phyloP scores from a whole-genome alignment of 2,888 invertebrate species.

The Synanthedon tipuliformis region DNA sequence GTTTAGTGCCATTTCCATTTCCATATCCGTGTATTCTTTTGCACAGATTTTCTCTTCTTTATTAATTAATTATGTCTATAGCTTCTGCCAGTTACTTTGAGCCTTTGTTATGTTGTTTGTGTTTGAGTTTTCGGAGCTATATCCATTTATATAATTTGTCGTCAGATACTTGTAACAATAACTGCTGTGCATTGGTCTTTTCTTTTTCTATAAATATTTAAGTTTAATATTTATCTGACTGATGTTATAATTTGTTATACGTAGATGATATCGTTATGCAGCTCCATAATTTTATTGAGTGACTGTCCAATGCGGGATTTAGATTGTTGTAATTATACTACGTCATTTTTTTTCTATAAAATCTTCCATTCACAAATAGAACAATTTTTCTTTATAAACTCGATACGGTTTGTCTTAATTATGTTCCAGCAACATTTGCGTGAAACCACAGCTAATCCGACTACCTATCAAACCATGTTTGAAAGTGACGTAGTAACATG shows the following conservation, averaged over 20 bases:
- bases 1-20: constrained; percentile 24
- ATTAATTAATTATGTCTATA: constrained; percentile 19
- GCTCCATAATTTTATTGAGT: constrained; percentile 27
- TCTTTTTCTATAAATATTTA: no score
- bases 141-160: constrained; percentile 25
- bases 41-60: constrained; percentile 17
- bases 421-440: no score
- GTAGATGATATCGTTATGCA: constrained; percentile 7
- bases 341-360: constrained; percentile 19
- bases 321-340: constrained; percentile 36
- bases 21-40: constrained; percentile 21
- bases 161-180: neutral
- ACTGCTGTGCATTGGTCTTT: no score
- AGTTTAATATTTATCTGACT: no score
- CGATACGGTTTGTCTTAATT: no score
- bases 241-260: neutral
- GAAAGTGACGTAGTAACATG: constrained; percentile 36
- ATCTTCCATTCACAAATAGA: neutral
- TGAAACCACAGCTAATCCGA: no score
- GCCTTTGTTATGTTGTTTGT: constrained; percentile 38
- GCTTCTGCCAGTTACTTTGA: constrained; percentile 31
- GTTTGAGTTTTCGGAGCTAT: constrained; percentile 34
- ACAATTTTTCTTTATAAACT: neutral
- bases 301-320: constrained; percentile 38
- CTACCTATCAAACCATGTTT: no score